phyloP scores from a whole-genome alignment of 2,888 invertebrate species.

The Rhamphomyia laevipes region DNA sequence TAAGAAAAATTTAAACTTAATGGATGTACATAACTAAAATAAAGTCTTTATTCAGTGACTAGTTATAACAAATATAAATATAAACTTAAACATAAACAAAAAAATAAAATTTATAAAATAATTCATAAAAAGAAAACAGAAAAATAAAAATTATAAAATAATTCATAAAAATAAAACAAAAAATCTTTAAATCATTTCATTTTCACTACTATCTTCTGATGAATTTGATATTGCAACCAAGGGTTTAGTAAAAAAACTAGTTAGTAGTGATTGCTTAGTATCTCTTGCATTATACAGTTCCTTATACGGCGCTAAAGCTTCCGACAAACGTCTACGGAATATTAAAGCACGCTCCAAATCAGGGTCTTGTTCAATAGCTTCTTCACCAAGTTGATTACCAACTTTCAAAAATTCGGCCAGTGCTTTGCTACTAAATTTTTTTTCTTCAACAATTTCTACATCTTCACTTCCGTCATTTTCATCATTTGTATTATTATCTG shows the following conservation, averaged over 20 bases:
- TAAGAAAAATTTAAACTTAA: too few species aligned
- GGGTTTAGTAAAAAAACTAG: neutral
- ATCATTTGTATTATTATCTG: neutral
- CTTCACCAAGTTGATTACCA: slow-evolving; percentile 4
- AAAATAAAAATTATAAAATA: neutral
- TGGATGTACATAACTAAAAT: too few species aligned
- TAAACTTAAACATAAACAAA: too few species aligned
- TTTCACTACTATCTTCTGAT: neutral
- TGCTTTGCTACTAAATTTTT: neutral
- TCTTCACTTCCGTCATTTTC: neutral
- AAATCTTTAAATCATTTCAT: neutral
- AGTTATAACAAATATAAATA: too few species aligned
- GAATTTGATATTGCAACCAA: neutral
- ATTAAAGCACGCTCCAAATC: slow-evolving; percentile 3
- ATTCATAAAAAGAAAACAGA: too few species aligned
- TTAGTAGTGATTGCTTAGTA: neutral
- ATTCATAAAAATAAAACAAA: neutral
- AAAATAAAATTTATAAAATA: too few species aligned
- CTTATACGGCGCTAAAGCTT: neutral
- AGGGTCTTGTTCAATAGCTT: neutral
- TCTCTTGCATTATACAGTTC: neutral
- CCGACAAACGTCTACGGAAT: too few species aligned
- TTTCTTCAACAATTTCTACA: neutral
- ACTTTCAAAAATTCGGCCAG: slow-evolving; percentile 3
- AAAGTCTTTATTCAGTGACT: too few species aligned